Evolutionary conservation across 1,140 invertebrate genomes (phyloP), one percentile per base, ranked within the genome.

Genomic region (Drosophila obscura): DNA sequence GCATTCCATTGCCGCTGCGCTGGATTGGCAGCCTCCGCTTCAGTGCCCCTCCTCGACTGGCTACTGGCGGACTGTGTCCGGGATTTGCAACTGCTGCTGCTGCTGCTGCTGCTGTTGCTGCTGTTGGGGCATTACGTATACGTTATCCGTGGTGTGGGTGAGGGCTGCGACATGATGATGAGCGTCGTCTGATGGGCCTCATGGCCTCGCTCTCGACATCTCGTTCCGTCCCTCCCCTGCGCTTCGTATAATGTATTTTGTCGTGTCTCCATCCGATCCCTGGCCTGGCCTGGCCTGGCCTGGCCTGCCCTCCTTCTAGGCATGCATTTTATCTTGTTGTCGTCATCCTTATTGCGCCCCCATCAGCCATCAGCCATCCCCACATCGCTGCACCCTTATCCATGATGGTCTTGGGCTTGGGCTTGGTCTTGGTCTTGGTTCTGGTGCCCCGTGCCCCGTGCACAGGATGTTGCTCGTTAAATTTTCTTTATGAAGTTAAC

Each of bases 401-500:
- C 35, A 39, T 4, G 3, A 13, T 39, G 35, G 35, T 39, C 35
- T 39, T 39, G 26, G 26, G 7, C 26, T 26, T 52, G 41, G 39
- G n/a, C n/a, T n/a, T 39, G 35, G 35, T 39, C 35, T 39, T 39
- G 26, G 26, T 28, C 26, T 26, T 52, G 41, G 39, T 59, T 16
- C 45, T 50, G 48, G 41, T 31, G 28, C 41, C 19, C 13, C 9
- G n/a, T n/a, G 41, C 43, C 48, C 69, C 71, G 51, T 78, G 82
- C 69, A 77, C 82, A 85, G 82, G 82, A 85, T 85, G 82, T 87
- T 85, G 82, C 82, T 85, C 82, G 82, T 85, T 85, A 85, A 85
- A 85, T 85, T 85, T 85, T 85, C 82, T 85, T 85, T 85, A 85
- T 85, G 82, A 87, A 85, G 82, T 85, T 87, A 85, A 85, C 82